Conservation (phyloP, 2,888 invertebrate species). For the Brachypterus glaber region DNA sequence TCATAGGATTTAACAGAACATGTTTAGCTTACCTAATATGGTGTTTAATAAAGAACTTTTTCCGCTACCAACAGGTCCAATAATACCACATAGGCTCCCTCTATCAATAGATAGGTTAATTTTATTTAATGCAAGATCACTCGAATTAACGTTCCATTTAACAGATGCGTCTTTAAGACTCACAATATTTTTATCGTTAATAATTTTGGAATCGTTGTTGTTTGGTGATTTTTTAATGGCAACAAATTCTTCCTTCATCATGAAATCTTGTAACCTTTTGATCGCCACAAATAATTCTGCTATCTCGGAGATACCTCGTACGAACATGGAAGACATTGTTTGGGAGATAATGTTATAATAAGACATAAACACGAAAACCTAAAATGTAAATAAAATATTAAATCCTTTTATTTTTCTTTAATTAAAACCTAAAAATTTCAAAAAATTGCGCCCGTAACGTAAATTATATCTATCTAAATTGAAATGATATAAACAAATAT, state of each 20-base stretch:
- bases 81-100: constrained; percentile 43
- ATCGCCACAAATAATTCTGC: constrained; percentile 42
- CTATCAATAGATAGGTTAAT: constrained; percentile 29
- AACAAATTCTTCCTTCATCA: constrained; percentile 34
- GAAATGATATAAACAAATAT: no score
- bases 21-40: constrained; percentile 13
- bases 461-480: no score
- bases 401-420: no score
- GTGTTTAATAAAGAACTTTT: constrained; percentile 58
- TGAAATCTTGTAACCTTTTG: constrained; percentile 38
- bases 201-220: constrained; percentile 26
- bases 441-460: no score
- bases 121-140: constrained; percentile 33
- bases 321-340: constrained; percentile 50
- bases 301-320: constrained; percentile 41
- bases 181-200: constrained; percentile 26
- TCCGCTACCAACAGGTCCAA: constrained; percentile 52
- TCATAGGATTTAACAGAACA: no score
- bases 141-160: constrained; percentile 33
- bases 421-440: no score
- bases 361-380: constrained; percentile 48
- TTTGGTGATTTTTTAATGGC: constrained; percentile 18
- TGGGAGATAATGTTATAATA: constrained; percentile 47
- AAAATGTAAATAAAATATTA: constrained; percentile 1
- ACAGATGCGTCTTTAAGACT: constrained; percentile 31